Conservation (phyloP, 2,797 vertebrate species). For the Gymnopithys bicolor region DNA sequence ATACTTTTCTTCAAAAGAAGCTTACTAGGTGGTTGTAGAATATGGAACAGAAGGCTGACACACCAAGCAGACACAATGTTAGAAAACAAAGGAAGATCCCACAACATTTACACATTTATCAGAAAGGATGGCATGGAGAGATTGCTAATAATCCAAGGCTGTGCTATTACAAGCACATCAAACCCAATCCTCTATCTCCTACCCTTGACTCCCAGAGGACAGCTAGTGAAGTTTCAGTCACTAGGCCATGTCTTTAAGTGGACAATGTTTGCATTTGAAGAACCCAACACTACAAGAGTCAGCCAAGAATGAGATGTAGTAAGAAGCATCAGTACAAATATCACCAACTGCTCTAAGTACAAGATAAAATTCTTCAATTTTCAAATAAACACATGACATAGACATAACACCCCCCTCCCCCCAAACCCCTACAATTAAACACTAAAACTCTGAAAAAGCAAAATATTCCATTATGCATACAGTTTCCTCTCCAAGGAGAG, state of each 20-base stretch:
- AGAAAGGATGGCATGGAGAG: not conserved
- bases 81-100: not conserved
- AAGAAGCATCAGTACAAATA: not conserved
- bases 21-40: slow-evolving; percentile 36
- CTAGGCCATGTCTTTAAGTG: not conserved
- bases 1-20: slow-evolving; percentile 68
- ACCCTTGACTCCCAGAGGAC: not conserved
- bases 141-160: not conserved
- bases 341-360: not conserved
- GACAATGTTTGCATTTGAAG: not conserved
- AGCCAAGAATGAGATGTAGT: not conserved
- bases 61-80: not conserved
- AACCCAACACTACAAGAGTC: not conserved
- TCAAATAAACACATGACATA: not conserved
- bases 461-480: not conserved
- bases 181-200: not conserved
- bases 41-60: slow-evolving; percentile 42
- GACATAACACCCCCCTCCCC: not conserved
- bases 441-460: not conserved
- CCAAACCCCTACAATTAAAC: not conserved
- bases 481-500: not conserved
- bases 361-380: slow-evolving; percentile 10
- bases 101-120: not conserved
- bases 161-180: not conserved
- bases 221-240: not conserved